Conservation (phyloP, 2,888 invertebrate species). For the Eupithecia inturbata region DNA sequence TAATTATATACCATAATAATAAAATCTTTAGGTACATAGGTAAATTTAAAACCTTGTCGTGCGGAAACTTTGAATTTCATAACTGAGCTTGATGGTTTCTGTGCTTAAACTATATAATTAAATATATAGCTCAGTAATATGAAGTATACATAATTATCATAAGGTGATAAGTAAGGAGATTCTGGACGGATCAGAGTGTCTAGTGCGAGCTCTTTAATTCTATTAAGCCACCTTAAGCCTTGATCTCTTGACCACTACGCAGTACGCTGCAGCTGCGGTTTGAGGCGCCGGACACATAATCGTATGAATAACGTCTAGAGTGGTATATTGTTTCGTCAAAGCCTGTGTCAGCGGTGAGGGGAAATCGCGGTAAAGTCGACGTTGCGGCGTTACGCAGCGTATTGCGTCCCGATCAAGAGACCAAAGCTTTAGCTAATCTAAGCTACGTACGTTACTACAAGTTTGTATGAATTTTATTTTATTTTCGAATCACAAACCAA, state of each 20-base stretch:
- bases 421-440: background rate
- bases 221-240: too few species aligned
- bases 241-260: too few species aligned
- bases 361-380: too few species aligned
- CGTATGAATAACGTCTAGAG: too few species aligned
- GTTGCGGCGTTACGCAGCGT: too few species aligned
- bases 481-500: background rate
- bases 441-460: background rate
- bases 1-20: slow-evolving; percentile 31
- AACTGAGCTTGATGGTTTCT: background rate
- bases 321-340: too few species aligned
- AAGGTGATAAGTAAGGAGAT: slow-evolving; percentile 27
- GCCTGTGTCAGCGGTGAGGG: too few species aligned
- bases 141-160: background rate
- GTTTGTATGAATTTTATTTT: background rate
- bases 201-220: background rate
- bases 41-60: slow-evolving; percentile 57
- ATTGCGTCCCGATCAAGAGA: too few species aligned
- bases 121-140: background rate
- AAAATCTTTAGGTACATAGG: slow-evolving; percentile 44
- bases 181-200: slow-evolving; percentile 36
- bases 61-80: slow-evolving; percentile 19
- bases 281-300: too few species aligned
- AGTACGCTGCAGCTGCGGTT: too few species aligned
- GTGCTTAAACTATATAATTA: background rate